phyloP scores from a whole-genome alignment of 1,140 invertebrate genomes.

The Piezodorus guildinii region DNA sequence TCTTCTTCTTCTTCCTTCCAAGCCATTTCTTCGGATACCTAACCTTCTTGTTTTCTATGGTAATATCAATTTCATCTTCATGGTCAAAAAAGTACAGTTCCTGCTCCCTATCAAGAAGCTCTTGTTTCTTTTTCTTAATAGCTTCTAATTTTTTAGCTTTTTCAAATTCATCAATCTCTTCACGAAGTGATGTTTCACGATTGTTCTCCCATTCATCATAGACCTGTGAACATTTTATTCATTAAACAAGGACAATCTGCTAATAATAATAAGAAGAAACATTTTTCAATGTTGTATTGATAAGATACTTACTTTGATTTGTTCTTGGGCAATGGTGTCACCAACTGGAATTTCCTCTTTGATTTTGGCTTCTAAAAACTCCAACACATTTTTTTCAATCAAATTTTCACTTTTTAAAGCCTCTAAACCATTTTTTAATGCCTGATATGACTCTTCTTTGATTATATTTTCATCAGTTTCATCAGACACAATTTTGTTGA shows the following conservation, averaged over 20 bases:
- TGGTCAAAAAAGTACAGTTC: slow-evolving; percentile 68
- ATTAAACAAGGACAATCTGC: neutral
- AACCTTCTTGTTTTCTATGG: slow-evolving; percentile 42
- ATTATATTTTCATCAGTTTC: slow-evolving; percentile 20
- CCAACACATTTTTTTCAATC: slow-evolving; percentile 25
- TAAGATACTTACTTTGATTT: too few species aligned
- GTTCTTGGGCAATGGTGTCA: too few species aligned
- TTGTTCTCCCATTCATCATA: slow-evolving; percentile 45
- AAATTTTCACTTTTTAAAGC: slow-evolving; percentile 23
- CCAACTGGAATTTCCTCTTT: too few species aligned
- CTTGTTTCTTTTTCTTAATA: slow-evolving; percentile 46
- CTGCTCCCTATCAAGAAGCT: slow-evolving; percentile 47
- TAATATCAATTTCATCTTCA: slow-evolving; percentile 56
- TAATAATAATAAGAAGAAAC: too few species aligned
- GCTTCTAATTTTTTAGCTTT: slow-evolving; percentile 40
- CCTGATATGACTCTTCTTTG: slow-evolving; percentile 33
- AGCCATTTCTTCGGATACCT: slow-evolving; percentile 7
- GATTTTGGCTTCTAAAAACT: too few species aligned
- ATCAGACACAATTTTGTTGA: slow-evolving; percentile 31
- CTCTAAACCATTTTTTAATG: slow-evolving; percentile 29
- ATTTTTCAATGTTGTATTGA: too few species aligned
- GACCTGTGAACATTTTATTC: slow-evolving; percentile 33
- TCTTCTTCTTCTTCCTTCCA: slow-evolving; percentile 24
- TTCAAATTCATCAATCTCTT: slow-evolving; percentile 43
- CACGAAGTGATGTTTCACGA: slow-evolving; percentile 34